Percentiles rank a stretch among this genome's conserved stretches.
Evolutionary conservation across 2,113 vertebrate genomes (phyloP).

Genomic region (Pleuronectes platessa): DNA sequence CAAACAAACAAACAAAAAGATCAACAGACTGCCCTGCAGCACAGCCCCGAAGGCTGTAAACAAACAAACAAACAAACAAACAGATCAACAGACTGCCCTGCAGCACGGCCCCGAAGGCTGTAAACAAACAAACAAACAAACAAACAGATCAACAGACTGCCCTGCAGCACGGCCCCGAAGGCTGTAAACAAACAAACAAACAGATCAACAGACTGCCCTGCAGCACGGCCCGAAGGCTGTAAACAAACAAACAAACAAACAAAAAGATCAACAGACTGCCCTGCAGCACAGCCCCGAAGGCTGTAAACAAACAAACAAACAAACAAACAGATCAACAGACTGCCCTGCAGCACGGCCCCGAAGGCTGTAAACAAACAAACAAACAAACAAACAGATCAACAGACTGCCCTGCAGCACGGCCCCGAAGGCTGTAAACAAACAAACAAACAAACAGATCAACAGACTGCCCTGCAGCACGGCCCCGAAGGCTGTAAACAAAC

Average conservation of each 20-base stretch:
- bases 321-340: neutral
- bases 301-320: neutral
- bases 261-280: neutral
- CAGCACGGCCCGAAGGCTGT: conserved; percentile 91
- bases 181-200: conserved; percentile 70
- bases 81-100: conserved; percentile 63
- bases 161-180: conserved; percentile 90
- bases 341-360: conserved; percentile 86
- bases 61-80: neutral
- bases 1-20: neutral
- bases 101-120: conserved; percentile 90
- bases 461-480: conserved; percentile 90
- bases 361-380: conserved; percentile 80
- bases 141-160: neutral
- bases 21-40: neutral
- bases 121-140: neutral
- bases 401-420: conserved; percentile 85
- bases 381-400: neutral
- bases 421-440: conserved; percentile 85
- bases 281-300: no score
- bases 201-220: conserved; percentile 76
- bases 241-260: neutral
- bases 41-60: no score
- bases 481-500: conserved; percentile 82
- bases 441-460: conserved; percentile 64